Evolutionary conservation across 2,888 invertebrate genomes (phyloP).

Genomic region (Apamea crenata): DNA sequence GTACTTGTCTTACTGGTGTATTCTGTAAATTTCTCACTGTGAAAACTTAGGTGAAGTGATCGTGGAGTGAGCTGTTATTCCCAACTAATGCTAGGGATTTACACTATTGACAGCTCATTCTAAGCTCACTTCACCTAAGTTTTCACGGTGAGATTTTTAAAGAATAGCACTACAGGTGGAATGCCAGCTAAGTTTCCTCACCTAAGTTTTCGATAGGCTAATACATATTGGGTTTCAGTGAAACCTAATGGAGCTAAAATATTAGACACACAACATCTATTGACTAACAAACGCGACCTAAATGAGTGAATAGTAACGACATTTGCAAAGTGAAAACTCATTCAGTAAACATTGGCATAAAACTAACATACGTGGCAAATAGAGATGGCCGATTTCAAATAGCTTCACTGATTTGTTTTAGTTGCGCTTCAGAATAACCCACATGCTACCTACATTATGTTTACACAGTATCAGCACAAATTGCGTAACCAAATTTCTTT

Average conservation of each 20-base stretch:
- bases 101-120: too few relatives aligned
- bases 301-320: conserved; percentile 12
- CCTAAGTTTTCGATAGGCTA: background rate
- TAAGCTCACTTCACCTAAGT: background rate
- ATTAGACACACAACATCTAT: conserved; percentile 1
- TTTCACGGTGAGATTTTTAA: background rate
- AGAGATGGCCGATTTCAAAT: conserved; percentile 18
- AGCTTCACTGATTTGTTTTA: conserved; percentile 16
- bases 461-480: background rate
- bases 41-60: too few relatives aligned
- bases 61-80: too few relatives aligned
- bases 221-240: background rate
- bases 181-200: background rate
- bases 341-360: conserved; percentile 29
- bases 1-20: too few relatives aligned
- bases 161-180: too few relatives aligned
- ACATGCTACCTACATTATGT: too few relatives aligned
- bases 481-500: background rate
- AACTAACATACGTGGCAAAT: conserved; percentile 28
- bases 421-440: conserved; percentile 19
- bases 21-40: too few relatives aligned
- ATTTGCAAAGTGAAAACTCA: conserved; percentile 34
- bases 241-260: background rate
- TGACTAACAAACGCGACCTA: conserved; percentile 10
- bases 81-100: too few relatives aligned